phyloP scores from a whole-genome alignment of 2,888 invertebrate species.

The Cephus pulcher region DNA sequence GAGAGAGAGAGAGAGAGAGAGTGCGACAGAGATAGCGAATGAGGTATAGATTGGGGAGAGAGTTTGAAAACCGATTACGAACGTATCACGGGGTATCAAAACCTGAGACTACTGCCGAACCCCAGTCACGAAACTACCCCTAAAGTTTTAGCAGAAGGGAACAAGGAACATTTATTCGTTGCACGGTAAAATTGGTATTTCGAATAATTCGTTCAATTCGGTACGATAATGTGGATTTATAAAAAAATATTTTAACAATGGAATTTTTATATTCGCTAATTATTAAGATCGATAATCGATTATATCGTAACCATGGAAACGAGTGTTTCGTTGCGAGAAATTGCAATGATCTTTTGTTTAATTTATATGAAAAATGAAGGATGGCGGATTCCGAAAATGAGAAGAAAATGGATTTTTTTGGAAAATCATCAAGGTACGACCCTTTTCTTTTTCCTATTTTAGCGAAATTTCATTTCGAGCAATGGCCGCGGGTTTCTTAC shows the following conservation, averaged over 20 bases:
- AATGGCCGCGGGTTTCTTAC: neutral
- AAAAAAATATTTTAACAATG: no score
- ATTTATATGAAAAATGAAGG: neutral
- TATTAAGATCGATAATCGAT: no score
- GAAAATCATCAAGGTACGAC: no score
- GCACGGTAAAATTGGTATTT: neutral
- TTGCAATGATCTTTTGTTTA: no score
- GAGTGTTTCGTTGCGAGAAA: no score
- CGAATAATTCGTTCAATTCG: no score
- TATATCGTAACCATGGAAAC: no score
- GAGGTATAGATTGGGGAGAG: constrained; percentile 21
- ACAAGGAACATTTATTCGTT: constrained; percentile 43
- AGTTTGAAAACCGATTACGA: constrained; percentile 58
- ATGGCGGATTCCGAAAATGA: neutral
- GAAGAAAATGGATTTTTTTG: neutral
- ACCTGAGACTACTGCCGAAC: constrained; percentile 19
- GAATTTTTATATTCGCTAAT: no score
- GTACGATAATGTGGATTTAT: no score
- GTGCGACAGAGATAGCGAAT: no score
- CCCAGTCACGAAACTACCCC: no score
- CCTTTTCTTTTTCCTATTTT: neutral
- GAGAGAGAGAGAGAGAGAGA: no score
- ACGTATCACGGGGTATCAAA: constrained; percentile 53
- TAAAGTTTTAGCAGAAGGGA: constrained; percentile 19
- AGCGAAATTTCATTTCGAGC: neutral